Evolutionary conservation across 2,113 vertebrate genomes (phyloP).

Genomic region (Neolamprologus sp.): DNA sequence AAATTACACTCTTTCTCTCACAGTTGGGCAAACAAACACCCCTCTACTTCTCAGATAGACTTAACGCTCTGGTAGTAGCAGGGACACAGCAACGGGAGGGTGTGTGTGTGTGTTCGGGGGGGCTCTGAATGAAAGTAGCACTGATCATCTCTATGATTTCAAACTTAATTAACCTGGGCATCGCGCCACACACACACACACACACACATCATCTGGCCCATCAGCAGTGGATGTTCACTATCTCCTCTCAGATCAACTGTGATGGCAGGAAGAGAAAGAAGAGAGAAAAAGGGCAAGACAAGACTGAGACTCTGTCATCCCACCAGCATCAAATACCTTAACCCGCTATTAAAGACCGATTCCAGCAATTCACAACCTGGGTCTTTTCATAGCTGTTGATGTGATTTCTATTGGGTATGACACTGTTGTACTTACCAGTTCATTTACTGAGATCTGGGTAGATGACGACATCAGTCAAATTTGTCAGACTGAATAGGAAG

Average conservation of each 20-base stretch:
- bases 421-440: background rate
- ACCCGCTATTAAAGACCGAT: background rate
- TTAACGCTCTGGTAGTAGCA: background rate
- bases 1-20: background rate
- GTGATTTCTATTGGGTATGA: background rate
- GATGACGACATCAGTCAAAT: background rate
- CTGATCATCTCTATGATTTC: conserved; percentile 68
- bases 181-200: background rate
- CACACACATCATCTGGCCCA: conserved; percentile 4
- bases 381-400: background rate
- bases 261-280: background rate
- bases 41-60: conserved; percentile 10
- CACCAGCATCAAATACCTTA: background rate
- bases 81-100: background rate
- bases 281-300: background rate
- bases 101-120: background rate
- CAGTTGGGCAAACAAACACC: background rate
- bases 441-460: background rate
- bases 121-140: conserved; percentile 45
- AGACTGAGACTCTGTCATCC: conserved; percentile 3
- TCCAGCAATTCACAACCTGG: background rate
- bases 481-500: background rate
- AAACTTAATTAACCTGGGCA: background rate
- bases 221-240: conserved; percentile 28
- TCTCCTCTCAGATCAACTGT: conserved; percentile 36